Percentiles rank a stretch among this genome's conserved stretches.
These are phyloP conservation scores for Tipula lateralis DNA, from an alignment of 2,888 invertebrate species.

Conservation along the genomic window DNA sequence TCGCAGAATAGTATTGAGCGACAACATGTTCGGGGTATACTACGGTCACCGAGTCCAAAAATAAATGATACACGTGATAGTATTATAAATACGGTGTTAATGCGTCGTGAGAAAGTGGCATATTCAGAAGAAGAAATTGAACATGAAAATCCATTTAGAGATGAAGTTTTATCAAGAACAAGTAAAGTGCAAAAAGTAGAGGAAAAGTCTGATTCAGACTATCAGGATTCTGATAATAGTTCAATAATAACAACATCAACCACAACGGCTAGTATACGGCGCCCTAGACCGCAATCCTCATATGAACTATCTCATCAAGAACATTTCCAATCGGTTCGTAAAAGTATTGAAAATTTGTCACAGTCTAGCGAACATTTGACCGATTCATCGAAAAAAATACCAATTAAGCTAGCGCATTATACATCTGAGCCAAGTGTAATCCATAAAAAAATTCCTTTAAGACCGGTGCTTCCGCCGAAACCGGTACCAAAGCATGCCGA, in stretches of 20 bases:
- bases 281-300: not conserved
- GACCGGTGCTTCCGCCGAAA: constrained; percentile 43
- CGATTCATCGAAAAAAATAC: constrained; percentile 30
- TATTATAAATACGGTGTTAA: constrained; percentile 25
- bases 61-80: not conserved
- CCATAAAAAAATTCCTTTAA: not conserved
- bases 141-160: constrained; percentile 48
- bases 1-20: not conserved
- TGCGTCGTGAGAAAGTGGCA: constrained; percentile 35
- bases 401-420: constrained; percentile 31
- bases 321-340: not conserved
- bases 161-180: constrained; percentile 37
- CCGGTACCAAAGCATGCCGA: constrained; percentile 45
- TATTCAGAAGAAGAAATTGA: constrained; percentile 45
- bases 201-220: not conserved
- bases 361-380: constrained; percentile 29
- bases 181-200: not conserved
- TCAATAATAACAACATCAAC: not conserved
- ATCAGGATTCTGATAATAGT: constrained; percentile 13
- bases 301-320: not conserved
- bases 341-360: constrained; percentile 32
- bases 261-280: not conserved
- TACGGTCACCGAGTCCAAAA: constrained; percentile 43
- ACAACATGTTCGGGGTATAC: constrained; percentile 39
- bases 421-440: constrained; percentile 34